Evolutionary conservation across 2,888 invertebrate genomes (phyloP).

Genomic region (Andricus curvator): DNA sequence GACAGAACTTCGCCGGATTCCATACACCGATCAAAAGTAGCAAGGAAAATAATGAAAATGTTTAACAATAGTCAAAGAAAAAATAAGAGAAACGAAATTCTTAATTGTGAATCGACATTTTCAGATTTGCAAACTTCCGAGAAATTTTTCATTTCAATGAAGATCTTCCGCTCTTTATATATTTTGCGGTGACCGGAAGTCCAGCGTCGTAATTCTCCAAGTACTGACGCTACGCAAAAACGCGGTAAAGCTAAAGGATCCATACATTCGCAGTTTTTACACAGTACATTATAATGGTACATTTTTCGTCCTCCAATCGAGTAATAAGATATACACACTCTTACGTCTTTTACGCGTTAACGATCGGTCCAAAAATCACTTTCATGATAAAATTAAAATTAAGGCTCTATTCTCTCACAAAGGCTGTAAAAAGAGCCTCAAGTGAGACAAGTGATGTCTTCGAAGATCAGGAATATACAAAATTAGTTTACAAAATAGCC

Average conservation of each 20-base stretch:
- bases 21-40: conserved; percentile 1
- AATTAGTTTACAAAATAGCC: conserved; percentile 33
- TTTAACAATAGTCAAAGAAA: neutral
- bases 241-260: conserved; percentile 33
- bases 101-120: conserved; percentile 3
- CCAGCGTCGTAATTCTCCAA: conserved; percentile 29
- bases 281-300: conserved; percentile 36
- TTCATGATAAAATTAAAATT: conserved; percentile 11
- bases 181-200: conserved; percentile 26
- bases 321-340: conserved; percentile 24
- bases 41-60: no score
- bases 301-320: conserved; percentile 22
- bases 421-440: conserved; percentile 26
- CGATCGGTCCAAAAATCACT: neutral
- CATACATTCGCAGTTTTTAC: conserved; percentile 31
- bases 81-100: neutral
- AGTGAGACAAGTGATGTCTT: conserved; percentile 33
- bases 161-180: conserved; percentile 31
- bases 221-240: conserved; percentile 40
- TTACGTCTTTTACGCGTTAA: conserved; percentile 13
- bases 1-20: conserved; percentile 2
- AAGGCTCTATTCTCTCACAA: conserved; percentile 30
- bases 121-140: conserved; percentile 7
- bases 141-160: conserved; percentile 19
- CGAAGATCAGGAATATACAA: conserved; percentile 37